Evolutionary conservation across 2,797 vertebrate species (phyloP).

Genomic region (Crenichthys baileyi): DNA sequence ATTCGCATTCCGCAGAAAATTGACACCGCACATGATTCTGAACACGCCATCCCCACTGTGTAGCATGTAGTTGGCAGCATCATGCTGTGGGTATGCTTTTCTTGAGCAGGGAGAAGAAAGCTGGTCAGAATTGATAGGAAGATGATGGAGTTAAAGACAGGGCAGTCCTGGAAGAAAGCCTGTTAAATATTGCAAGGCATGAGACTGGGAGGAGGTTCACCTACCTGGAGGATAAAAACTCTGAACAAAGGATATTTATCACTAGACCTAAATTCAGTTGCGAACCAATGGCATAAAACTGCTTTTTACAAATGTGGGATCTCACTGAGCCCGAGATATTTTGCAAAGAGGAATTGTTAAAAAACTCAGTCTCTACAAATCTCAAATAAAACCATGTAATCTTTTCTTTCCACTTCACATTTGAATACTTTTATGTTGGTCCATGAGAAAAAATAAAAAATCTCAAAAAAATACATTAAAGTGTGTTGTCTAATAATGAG

Average conservation of each 20-base stretch:
- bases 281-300: neutral
- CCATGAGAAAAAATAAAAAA: too few species aligned
- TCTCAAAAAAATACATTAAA: too few species aligned
- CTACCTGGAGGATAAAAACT: neutral
- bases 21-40: neutral
- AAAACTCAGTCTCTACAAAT: neutral
- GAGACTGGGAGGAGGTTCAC: neutral
- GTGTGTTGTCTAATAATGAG: too few species aligned
- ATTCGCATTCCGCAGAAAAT: neutral
- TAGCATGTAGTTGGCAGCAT: too few species aligned
- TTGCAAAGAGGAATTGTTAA: neutral
- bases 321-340: neutral
- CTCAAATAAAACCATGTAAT: neutral
- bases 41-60: neutral
- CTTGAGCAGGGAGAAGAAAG: neutral
- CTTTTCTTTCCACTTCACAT: neutral
- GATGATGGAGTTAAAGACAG: neutral
- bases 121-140: neutral
- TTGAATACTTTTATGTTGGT: neutral
- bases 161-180: neutral
- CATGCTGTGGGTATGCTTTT: neutral
- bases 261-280: neutral
- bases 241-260: neutral
- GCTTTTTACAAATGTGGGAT: neutral
- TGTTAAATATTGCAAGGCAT: neutral